Conservation (phyloP, 2,888 invertebrate species). For the Thymelicus acteon region DNA sequence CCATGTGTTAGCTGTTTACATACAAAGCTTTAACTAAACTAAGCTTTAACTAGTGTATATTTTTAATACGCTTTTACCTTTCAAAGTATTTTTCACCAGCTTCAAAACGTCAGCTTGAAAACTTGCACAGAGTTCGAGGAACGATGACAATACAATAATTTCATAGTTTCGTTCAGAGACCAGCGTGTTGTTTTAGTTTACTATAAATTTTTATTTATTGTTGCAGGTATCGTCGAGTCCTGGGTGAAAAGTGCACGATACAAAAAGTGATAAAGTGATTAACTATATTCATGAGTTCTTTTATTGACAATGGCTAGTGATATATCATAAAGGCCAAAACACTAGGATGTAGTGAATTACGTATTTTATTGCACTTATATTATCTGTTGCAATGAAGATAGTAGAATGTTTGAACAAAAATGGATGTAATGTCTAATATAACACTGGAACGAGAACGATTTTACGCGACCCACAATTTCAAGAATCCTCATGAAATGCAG, state of each 20-base stretch:
- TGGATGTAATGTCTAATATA: conserved; percentile 65
- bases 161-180: too few relatives aligned
- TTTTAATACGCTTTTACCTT: too few relatives aligned
- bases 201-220: conserved; percentile 7
- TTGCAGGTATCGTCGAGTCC: conserved; percentile 1
- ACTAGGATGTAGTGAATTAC: not conserved
- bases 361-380: not conserved
- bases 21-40: too few relatives aligned
- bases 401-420: conserved; percentile 41
- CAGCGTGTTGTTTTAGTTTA: not conserved
- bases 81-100: too few relatives aligned
- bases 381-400: not conserved
- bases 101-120: too few relatives aligned
- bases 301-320: conserved; percentile 24
- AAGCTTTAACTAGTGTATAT: too few relatives aligned
- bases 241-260: not conserved
- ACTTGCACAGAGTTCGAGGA: too few relatives aligned
- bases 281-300: not conserved
- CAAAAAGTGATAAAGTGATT: not conserved
- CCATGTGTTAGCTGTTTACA: too few relatives aligned
- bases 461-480: conserved; percentile 62
- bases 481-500: conserved; percentile 53
- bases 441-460: conserved; percentile 65
- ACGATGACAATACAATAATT: too few relatives aligned
- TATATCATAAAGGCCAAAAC: conserved; percentile 13